Conservation (phyloP, 2,797 vertebrate species). For the Tympanoctomys barrerae region DNA sequence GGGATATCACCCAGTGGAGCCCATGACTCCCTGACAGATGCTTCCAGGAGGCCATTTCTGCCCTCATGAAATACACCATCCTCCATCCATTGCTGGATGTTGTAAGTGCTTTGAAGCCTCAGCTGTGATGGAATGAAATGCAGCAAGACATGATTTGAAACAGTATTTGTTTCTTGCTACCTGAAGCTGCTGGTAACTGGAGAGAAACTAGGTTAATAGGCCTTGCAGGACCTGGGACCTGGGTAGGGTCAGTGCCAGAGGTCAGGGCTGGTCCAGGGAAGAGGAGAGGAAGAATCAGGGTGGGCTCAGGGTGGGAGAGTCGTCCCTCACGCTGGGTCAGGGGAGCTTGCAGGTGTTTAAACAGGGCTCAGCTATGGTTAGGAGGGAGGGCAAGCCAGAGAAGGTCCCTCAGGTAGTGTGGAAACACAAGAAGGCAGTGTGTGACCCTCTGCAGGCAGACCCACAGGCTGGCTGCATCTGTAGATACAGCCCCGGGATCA, state of each 20-base stretch:
- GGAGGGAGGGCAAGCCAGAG: background rate
- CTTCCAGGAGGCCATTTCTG: background rate
- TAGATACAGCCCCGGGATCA: background rate
- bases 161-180: background rate
- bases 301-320: too few species aligned
- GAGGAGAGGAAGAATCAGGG: background rate
- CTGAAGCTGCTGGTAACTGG: background rate
- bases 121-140: background rate
- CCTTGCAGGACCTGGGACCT: background rate
- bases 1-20: background rate
- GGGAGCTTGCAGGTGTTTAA: background rate
- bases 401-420: background rate
- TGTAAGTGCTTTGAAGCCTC: background rate
- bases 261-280: background rate
- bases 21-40: background rate
- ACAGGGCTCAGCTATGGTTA: background rate
- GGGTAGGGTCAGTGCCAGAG: too few species aligned
- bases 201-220: background rate
- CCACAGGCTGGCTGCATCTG: background rate
- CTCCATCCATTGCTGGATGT: background rate
- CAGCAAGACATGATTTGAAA: conserved; percentile 36
- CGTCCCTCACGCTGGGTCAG: accelerated
- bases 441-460: background rate
- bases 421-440: background rate
- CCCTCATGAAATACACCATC: background rate